phyloP scores from a whole-genome alignment of 2,888 invertebrate species.

The Cryptocephalus moraei region DNA sequence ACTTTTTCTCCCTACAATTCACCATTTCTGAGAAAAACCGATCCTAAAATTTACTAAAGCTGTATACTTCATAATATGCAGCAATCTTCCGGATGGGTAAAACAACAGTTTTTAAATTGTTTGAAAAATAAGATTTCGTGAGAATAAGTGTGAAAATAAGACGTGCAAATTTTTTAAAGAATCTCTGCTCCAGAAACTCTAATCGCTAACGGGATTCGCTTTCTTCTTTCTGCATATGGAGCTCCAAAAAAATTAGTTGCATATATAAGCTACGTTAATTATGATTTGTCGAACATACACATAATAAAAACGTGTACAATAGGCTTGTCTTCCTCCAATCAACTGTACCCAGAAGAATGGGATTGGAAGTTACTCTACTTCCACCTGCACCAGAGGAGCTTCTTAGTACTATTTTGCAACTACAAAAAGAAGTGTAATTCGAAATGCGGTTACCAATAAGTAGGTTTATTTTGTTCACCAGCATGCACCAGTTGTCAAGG shows the following conservation, averaged over 20 bases:
- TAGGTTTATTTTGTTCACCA: not conserved
- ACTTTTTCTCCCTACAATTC: no score
- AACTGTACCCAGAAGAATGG: not conserved
- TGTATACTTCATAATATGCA: no score
- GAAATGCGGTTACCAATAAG: no score
- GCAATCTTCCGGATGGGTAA: no score
- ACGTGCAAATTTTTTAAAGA: not conserved
- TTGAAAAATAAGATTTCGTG: no score
- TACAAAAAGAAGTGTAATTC: not conserved
- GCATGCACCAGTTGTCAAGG: no score
- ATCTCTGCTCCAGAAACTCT: not conserved
- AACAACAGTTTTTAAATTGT: no score
- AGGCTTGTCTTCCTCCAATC: constrained; percentile 9
- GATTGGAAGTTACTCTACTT: not conserved
- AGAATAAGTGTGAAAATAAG: no score
- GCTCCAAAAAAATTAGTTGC: constrained; percentile 12
- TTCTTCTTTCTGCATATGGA: constrained; percentile 11
- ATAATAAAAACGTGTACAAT: constrained; percentile 9
- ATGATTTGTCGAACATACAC: constrained; percentile 13
- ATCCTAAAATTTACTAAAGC: no score
- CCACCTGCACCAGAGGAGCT: not conserved
- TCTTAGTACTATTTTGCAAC: not conserved
- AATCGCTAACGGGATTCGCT: constrained; percentile 6
- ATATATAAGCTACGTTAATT: constrained; percentile 11
- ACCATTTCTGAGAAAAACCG: no score